These are phyloP conservation scores for Cheilosia vernalis DNA, from an alignment of 2,888 invertebrate species.

Conservation along the genomic window DNA sequence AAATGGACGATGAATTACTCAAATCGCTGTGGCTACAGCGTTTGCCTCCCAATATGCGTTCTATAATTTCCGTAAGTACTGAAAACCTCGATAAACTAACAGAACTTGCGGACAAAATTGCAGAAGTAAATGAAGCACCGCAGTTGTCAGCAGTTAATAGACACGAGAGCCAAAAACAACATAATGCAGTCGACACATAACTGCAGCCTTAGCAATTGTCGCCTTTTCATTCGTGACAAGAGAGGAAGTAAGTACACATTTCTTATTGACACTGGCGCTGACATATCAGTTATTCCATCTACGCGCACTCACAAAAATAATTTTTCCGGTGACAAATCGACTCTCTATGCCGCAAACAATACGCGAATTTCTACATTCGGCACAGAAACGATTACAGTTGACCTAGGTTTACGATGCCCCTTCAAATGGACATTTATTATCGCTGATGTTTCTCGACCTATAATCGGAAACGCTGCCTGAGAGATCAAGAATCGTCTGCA, in stretches of 20 bases:
- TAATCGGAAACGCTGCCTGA: too few species aligned
- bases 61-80: slow-evolving; percentile 63
- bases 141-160: not conserved
- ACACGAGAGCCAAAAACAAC: not conserved
- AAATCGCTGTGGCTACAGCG: slow-evolving; percentile 75
- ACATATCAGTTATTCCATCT: not conserved
- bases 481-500: too few species aligned
- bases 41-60: slow-evolving; percentile 68
- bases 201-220: slow-evolving; percentile 1
- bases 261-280: not conserved
- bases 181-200: not conserved
- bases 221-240: not conserved
- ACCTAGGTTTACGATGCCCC: too few species aligned
- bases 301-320: too few species aligned
- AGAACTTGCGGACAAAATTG: slow-evolving; percentile 53
- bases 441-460: too few species aligned
- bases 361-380: too few species aligned
- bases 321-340: too few species aligned
- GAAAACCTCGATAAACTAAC: slow-evolving; percentile 20
- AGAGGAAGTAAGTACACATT: not conserved
- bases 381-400: too few species aligned
- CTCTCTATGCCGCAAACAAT: too few species aligned
- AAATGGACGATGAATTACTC: slow-evolving; percentile 35
- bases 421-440: not conserved
- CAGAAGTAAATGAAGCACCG: slow-evolving; percentile 11